Base-by-base conservation (phyloP, 2,113 vertebrate genomes). In the Pomatostomus ruficeps region DNA sequence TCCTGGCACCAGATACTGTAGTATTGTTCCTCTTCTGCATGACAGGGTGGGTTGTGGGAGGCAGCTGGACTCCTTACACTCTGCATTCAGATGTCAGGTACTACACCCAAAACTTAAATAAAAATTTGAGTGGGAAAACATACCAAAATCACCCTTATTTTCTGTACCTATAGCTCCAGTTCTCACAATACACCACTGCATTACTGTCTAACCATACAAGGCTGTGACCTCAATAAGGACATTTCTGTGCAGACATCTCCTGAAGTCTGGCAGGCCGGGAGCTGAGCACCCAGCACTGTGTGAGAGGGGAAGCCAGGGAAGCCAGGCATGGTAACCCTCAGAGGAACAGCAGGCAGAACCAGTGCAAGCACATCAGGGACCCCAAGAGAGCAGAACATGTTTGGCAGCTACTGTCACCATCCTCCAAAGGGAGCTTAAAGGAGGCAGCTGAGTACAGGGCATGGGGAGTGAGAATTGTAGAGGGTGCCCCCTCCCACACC, bases 121-220 rank as follows among this genome's bases (percentile, higher is more conserved):
- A 92, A 94, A 74, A 70, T 25, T 36, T 46, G 51, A 84, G 18
- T 29, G 14, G 23, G 33, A 54, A 92, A 89, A 78, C 43, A 43
- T 84, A 66, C 16, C 7, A 8, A 48, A 82, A 28, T 43, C 22
- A 59, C 38, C 24, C 19, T 84, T 70, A 58, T 71, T 91, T 84
- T 86, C 43, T 91, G 15, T 83, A 33, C 87, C 77, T 94, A 58
- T 43, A 81, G 18, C 46, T 92, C 65, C 52, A 46, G 54, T 86
- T 74, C 55, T 91, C 42, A 35, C 54, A 62, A 22, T 15, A 35
- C 14, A 70, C 9, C 29, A 19, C 18, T 8, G 38, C 14, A 9
- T 74, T 67, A 11, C 26, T 55, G 45, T 90, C 61, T 71, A 36
- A 81, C 71, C 58, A 59, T 40, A 75, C 33, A 85, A 82, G 48